Base-by-base conservation (phyloP, 1,140 invertebrate genomes). In the Sesamia nonagrioides region DNA sequence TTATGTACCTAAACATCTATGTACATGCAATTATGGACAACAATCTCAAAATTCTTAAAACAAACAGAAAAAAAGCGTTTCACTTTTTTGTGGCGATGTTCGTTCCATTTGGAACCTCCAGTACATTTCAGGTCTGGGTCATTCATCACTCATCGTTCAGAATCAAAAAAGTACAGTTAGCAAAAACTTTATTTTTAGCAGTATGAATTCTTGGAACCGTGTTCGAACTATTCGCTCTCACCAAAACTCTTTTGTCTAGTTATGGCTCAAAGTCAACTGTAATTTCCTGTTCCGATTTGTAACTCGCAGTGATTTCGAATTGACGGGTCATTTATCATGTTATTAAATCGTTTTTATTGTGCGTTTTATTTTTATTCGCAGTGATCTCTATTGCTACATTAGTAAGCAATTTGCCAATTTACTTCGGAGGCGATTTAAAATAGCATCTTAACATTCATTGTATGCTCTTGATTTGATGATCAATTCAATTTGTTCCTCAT, bases 271-370 rank as follows among this genome's bases (percentile, higher is more conserved):
- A 89, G 84, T 88, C 86, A 82, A 84, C 84, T 86, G 85, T 88
- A 85, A 92, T 89, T 92, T 92, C 87, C 89, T 89, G 88, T 82
- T 82, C 86, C 84, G 86, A 87, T 87, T 88, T 79, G 78, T 84
- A 81, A 74, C 78, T 83, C 63, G 75, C 72, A 63, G 66, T 78
- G 84, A 82, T 79, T 72, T 78, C 35, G 77, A 82, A 81, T 78
- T 80, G 84, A 87, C 83, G 81, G 82, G 71, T 87, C 86, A 88
- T 88, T 90, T 86, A 85, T 89, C 78, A 86, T 83, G 78, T 66
- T 35, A 83, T 84, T 86, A 87, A 68, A 85, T 61, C 15, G 17
- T 50, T 69, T 21, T 33, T 68, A 68, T 50, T 69, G 54, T 21
- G n/a, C 9, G 52, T 21, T 18, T 54, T 54, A 54, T 54, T 17